Evolutionary conservation across 2,113 vertebrate species (phyloP).

Genomic region (Mesitornis unicolor): DNA sequence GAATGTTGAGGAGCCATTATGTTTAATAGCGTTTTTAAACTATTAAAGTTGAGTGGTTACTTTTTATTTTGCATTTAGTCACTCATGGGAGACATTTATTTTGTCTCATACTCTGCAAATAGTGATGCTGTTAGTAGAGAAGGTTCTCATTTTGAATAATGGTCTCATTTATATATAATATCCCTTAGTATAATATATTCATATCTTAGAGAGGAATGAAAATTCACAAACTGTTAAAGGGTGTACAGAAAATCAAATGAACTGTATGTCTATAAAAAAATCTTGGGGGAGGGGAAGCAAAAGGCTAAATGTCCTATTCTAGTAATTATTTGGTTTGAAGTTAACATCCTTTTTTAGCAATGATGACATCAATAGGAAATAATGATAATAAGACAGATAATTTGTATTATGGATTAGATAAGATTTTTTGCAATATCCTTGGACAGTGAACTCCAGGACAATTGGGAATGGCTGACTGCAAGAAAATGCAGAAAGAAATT

Average conservation of each 20-base stretch:
- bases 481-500: conserved; percentile 46
- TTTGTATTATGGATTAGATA: background rate
- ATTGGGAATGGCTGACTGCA: conserved; percentile 58
- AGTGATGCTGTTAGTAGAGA: conserved; percentile 72
- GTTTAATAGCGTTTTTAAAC: conserved; percentile 84
- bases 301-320: background rate
- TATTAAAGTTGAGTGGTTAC: conserved; percentile 84
- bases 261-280: conserved; percentile 32
- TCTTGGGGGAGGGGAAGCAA: background rate
- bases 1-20: conserved; percentile 79
- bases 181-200: conserved; percentile 72
- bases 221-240: conserved; percentile 63
- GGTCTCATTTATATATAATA: conserved; percentile 75
- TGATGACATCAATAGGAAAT: background rate
- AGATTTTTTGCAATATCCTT: conserved; percentile 8
- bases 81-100: conserved; percentile 83
- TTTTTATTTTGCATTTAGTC: conserved; percentile 87
- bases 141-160: conserved; percentile 78
- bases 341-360: background rate
- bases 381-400: background rate
- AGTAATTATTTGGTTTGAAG: background rate
- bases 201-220: conserved; percentile 56
- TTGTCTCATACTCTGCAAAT: conserved; percentile 76
- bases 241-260: conserved; percentile 34
- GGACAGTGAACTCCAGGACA: conserved; percentile 48